Conservation (phyloP, 2,113 vertebrate species). For the Anoplopoma fimbria region DNA sequence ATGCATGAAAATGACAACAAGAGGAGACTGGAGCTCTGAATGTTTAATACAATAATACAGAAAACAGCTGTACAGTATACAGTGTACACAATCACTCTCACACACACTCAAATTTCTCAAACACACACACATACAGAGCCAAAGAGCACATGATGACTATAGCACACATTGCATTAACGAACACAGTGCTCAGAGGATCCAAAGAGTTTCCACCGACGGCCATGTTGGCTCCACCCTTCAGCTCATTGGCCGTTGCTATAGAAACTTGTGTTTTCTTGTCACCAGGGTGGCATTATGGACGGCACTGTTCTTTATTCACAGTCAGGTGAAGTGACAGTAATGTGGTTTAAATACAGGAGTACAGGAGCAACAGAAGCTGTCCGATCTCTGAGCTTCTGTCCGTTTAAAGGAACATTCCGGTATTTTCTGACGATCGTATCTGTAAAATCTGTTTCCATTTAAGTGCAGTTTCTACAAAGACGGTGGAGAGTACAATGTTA, state of each 20-base stretch:
- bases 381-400: slow-evolving; percentile 6
- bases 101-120: neutral
- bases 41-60: slow-evolving; percentile 67
- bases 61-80: slow-evolving; percentile 56
- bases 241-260: slow-evolving; percentile 34
- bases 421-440: neutral
- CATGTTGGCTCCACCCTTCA: neutral
- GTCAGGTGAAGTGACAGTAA: neutral
- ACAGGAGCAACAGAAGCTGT: slow-evolving; percentile 4
- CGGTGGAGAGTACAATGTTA: slow-evolving; percentile 4
- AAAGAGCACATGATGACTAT: slow-evolving; percentile 46
- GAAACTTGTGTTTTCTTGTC: slow-evolving; percentile 34
- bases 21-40: neutral
- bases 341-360: neutral
- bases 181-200: slow-evolving; percentile 55
- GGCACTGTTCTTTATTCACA: slow-evolving; percentile 20
- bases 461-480: slow-evolving; percentile 20
- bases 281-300: neutral
- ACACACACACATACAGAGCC: neutral
- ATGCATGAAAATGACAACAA: neutral
- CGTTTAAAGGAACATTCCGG: slow-evolving; percentile 13
- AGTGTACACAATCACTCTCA: slow-evolving; percentile 13
- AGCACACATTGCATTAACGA: slow-evolving; percentile 53
- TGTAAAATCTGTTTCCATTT: neutral
- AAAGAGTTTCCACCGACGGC: slow-evolving; percentile 23